Evolutionary conservation across 1,140 invertebrate genomes (phyloP).

Genomic region (Antheraea mylitta): DNA sequence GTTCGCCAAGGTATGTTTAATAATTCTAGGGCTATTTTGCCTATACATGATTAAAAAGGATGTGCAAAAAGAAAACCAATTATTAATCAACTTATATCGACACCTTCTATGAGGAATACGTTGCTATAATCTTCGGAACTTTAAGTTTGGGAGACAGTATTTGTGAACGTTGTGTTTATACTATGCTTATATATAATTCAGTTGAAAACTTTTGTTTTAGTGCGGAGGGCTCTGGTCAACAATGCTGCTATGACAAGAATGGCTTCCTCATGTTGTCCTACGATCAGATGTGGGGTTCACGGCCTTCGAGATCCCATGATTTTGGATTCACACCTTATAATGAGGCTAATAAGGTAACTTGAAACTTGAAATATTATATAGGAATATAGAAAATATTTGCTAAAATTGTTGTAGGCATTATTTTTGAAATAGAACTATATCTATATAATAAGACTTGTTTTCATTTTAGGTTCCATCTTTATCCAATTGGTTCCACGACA

Average conservation of each 20-base stretch:
- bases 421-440: too few species aligned
- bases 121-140: too few species aligned
- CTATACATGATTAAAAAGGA: too few species aligned
- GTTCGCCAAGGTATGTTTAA: conserved; percentile 89
- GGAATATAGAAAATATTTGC: background rate
- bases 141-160: background rate
- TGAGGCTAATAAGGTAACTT: conserved; percentile 88
- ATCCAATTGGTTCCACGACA: conserved; percentile 97
- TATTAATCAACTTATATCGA: too few species aligned
- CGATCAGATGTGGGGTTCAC: conserved; percentile 96
- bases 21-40: background rate
- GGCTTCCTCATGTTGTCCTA: conserved; percentile 94
- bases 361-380: background rate
- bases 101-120: too few species aligned
- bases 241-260: conserved; percentile 97
- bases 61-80: too few species aligned
- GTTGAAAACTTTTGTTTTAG: conserved; percentile 69
- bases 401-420: too few species aligned
- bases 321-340: conserved; percentile 94
- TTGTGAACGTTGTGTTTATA: background rate
- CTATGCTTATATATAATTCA: background rate
- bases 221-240: conserved; percentile 94
- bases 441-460: too few species aligned
- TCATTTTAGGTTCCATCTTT: conserved; percentile 87
- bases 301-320: conserved; percentile 92